phyloP scores from a whole-genome alignment of 2,797 vertebrate species.

The Sebastes nivosus region DNA sequence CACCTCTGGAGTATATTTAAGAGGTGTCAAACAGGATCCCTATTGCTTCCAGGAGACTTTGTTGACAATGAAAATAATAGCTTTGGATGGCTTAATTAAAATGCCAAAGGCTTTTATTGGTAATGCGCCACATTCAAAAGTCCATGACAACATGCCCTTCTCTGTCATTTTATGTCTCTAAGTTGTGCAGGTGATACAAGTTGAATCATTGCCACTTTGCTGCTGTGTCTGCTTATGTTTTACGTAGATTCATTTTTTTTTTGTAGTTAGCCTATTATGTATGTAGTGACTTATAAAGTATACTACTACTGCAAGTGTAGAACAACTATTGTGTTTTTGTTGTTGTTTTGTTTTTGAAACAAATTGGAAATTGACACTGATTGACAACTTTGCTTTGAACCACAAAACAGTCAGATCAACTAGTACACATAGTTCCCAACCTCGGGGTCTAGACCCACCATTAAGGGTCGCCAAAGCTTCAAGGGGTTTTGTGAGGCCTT shows the following conservation, averaged over 20 bases:
- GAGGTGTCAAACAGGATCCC: slow-evolving; percentile 58
- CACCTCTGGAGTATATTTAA: slow-evolving; percentile 68
- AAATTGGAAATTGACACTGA: background rate
- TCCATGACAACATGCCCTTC: slow-evolving; percentile 55
- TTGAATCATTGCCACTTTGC: background rate
- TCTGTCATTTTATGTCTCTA: slow-evolving; percentile 46
- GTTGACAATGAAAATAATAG: slow-evolving; percentile 75
- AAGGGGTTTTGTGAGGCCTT: fast-evolving
- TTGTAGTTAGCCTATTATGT: background rate
- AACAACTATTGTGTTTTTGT: background rate
- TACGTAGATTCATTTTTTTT: background rate
- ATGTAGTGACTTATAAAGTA: background rate
- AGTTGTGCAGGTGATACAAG: slow-evolving; percentile 14
- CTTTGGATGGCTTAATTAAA: slow-evolving; percentile 73
- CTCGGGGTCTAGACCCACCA: fast-evolving
- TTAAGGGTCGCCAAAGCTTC: too few species aligned
- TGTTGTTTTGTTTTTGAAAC: background rate
- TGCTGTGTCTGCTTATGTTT: background rate
- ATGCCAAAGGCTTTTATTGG: slow-evolving; percentile 60
- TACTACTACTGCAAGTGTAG: background rate
- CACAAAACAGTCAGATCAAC: background rate
- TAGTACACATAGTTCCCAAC: background rate
- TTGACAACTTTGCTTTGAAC: background rate
- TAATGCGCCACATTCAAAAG: slow-evolving; percentile 45
- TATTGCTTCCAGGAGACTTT: slow-evolving; percentile 58